Evolutionary conservation across 2,113 vertebrate species (phyloP).

Genomic region (Erythrocebus patas): DNA sequence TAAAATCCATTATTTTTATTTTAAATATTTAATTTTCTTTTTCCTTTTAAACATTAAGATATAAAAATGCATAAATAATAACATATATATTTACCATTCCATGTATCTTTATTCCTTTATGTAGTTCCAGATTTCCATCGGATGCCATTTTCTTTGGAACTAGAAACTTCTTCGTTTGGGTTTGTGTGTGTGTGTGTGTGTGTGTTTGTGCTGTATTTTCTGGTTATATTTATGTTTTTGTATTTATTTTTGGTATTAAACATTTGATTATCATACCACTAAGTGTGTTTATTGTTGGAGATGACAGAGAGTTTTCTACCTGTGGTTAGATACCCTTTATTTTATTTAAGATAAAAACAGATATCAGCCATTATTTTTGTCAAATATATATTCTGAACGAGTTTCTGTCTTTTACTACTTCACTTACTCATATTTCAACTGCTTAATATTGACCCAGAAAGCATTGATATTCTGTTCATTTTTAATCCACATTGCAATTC

Average conservation of each 20-base stretch:
- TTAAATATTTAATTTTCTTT: not conserved
- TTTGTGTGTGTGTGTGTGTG: too few relatives aligned
- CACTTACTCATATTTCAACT: not conserved
- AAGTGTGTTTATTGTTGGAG: not conserved
- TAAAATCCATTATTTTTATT: not conserved
- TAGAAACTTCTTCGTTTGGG: not conserved
- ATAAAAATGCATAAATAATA: not conserved
- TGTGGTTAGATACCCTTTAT: not conserved
- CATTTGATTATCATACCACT: not conserved
- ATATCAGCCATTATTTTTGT: not conserved
- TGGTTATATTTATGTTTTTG: not conserved
- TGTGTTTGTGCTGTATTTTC: not conserved
- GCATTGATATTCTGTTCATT: not conserved
- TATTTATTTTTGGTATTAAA: not conserved
- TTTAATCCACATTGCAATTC: not conserved
- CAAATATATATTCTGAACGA: not conserved
- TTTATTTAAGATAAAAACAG: not conserved
- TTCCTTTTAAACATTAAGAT: not conserved
- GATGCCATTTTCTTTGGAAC: not conserved
- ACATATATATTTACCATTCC: not conserved
- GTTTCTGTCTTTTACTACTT: not conserved
- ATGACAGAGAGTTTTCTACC: not conserved
- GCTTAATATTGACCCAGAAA: not conserved
- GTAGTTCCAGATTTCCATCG: not conserved
- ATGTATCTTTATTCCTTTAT: not conserved